Evolutionary conservation across 2,888 invertebrate genomes (phyloP).

Genomic region (Calameuta filiformis): DNA sequence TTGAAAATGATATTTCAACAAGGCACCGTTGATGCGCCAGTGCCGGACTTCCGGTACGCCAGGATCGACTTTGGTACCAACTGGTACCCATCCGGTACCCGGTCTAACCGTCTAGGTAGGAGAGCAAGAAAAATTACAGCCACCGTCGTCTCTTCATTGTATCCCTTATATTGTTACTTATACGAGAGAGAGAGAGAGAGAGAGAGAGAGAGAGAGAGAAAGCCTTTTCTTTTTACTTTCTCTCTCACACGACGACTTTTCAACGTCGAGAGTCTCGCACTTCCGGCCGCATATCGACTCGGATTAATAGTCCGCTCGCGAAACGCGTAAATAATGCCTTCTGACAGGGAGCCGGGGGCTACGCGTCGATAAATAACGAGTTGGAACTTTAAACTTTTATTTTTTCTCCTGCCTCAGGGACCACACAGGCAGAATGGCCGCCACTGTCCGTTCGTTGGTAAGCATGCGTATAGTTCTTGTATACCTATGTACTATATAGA

Average conservation of each 20-base stretch:
- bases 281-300: neutral
- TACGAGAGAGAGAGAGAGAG: neutral
- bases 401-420: constrained; percentile 14
- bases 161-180: neutral
- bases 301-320: constrained; percentile 39
- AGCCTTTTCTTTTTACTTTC: neutral
- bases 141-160: neutral
- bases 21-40: neutral
- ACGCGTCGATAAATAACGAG: constrained; percentile 52
- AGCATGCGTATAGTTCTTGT: neutral
- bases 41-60: neutral
- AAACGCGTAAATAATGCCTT: constrained; percentile 50
- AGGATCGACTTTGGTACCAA: neutral
- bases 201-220: neutral
- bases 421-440: neutral
- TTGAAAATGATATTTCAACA: neutral
- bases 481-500: neutral
- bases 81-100: neutral
- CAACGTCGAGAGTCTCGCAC: neutral
- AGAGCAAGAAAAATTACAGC: neutral
- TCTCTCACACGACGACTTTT: neutral
- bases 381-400: constrained; percentile 48
- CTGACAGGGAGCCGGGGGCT: constrained; percentile 46
- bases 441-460: neutral
- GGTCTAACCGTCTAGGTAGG: neutral